phyloP scores from a whole-genome alignment of 2,797 vertebrate genomes.

The Acipenser oxyrinchus region DNA sequence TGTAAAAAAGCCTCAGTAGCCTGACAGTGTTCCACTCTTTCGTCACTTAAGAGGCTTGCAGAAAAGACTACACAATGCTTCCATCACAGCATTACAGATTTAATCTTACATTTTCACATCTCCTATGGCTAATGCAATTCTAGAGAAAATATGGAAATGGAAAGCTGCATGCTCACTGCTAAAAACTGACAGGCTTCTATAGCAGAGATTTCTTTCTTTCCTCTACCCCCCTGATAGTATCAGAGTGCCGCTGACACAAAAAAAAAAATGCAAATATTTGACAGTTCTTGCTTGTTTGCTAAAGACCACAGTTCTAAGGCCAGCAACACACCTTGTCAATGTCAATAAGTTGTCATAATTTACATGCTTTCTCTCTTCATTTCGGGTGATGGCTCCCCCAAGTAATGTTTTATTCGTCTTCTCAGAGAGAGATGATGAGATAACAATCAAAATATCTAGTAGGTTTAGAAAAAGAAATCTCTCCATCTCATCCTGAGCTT shows the following conservation, averaged over 20 bases:
- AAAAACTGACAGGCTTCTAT: slow-evolving; percentile 58
- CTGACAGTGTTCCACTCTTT: slow-evolving; percentile 43
- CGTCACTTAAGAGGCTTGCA: slow-evolving; percentile 39
- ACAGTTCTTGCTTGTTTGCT: slow-evolving; percentile 54
- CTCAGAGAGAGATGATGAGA: background rate
- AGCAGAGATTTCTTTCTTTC: slow-evolving; percentile 38
- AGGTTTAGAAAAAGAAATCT: background rate
- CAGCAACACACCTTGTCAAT: slow-evolving; percentile 38
- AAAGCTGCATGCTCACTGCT: slow-evolving; percentile 35
- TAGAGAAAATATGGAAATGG: slow-evolving; percentile 52
- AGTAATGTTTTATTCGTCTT: slow-evolving; percentile 24
- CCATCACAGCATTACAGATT: slow-evolving; percentile 42
- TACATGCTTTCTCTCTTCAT: slow-evolving; percentile 46
- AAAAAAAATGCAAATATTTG: slow-evolving; percentile 47
- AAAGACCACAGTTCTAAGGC: slow-evolving; percentile 54
- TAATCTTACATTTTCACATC: slow-evolving; percentile 31
- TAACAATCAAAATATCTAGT: background rate
- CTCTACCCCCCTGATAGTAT: slow-evolving; percentile 45
- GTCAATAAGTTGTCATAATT: slow-evolving; percentile 41
- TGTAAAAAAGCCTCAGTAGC: slow-evolving; percentile 16
- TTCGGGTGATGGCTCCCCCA: slow-evolving; percentile 45
- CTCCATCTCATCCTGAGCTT: background rate
- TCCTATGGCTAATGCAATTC: slow-evolving; percentile 43
- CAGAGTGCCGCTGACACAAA: slow-evolving; percentile 52
- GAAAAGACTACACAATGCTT: slow-evolving; percentile 46